Evolutionary conservation across 2,888 invertebrate species (phyloP).

Genomic region (Chirona hameri): DNA sequence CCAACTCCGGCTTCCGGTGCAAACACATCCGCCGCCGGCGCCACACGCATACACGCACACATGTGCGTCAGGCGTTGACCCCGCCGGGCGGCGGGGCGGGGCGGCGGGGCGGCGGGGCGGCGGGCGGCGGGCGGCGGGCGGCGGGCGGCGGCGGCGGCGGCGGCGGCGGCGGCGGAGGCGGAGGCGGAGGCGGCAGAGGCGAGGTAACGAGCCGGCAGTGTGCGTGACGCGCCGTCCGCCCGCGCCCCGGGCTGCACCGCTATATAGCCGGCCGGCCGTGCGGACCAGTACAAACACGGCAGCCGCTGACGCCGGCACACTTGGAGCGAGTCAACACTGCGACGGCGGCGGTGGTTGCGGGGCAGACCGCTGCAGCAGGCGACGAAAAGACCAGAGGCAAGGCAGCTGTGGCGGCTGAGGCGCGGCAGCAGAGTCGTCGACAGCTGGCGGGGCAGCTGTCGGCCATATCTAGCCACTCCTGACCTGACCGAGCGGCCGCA

Average conservation of each 20-base stretch:
- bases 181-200: neutral
- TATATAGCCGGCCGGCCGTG: too few species aligned
- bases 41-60: neutral
- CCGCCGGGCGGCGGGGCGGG: neutral
- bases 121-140: neutral
- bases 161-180: neutral
- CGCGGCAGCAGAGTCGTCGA: too few species aligned
- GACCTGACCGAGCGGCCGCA: too few species aligned
- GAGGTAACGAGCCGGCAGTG: neutral
- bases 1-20: constrained; percentile 25
- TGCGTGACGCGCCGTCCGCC: neutral
- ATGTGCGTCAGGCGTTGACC: neutral
- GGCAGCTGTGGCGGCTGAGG: too few species aligned
- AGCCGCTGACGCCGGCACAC: neutral
- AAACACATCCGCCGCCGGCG: neutral
- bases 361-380: neutral
- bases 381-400: too few species aligned
- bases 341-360: neutral
- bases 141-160: neutral
- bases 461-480: too few species aligned
- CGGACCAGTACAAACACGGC: neutral
- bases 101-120: neutral
- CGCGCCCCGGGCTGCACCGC: neutral
- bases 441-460: too few species aligned
- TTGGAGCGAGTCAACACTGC: neutral